These are phyloP conservation scores for Drosophila mojavensis DNA, from an alignment of 1,140 invertebrate species.

Conservation along the genomic window DNA sequence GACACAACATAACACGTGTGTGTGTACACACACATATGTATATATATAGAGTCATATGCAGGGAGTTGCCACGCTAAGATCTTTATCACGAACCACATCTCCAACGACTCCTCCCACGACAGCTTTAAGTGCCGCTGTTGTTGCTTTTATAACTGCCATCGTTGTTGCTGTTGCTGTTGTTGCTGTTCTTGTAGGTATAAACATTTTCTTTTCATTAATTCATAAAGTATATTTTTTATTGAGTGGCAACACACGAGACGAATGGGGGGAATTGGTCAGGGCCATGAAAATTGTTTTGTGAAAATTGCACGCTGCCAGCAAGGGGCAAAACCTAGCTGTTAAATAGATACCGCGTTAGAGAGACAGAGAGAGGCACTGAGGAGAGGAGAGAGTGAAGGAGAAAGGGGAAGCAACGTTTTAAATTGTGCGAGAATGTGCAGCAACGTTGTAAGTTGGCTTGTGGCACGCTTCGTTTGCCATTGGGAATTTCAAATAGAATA, in stretches of 20 bases:
- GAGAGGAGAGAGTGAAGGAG: background rate
- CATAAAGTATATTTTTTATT: constrained; percentile 82
- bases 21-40: background rate
- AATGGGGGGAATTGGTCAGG: background rate
- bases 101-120: constrained; percentile 14
- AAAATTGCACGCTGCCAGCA: constrained; percentile 64
- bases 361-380: background rate
- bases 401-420: background rate
- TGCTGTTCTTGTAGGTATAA: constrained; percentile 51
- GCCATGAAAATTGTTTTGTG: constrained; percentile 75
- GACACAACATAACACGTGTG: background rate
- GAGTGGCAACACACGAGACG: constrained; percentile 72
- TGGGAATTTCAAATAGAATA: constrained; percentile 70
- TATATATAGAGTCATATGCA: too few species aligned
- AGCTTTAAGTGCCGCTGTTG: constrained; percentile 21
- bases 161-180: constrained; percentile 23
- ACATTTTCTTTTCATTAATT: constrained; percentile 82
- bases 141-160: constrained; percentile 6
- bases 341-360: background rate
- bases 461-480: constrained; percentile 69
- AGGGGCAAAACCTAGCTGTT: constrained; percentile 5
- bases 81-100: constrained; percentile 44
- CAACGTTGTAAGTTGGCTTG: constrained; percentile 50
- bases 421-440: constrained; percentile 57
- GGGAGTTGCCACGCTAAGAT: constrained; percentile 39